Percentiles rank a stretch among this genome's conserved stretches.
Evolutionary conservation across 2,113 vertebrate genomes (phyloP).

Genomic region (Chloropsis cyanopogon): DNA sequence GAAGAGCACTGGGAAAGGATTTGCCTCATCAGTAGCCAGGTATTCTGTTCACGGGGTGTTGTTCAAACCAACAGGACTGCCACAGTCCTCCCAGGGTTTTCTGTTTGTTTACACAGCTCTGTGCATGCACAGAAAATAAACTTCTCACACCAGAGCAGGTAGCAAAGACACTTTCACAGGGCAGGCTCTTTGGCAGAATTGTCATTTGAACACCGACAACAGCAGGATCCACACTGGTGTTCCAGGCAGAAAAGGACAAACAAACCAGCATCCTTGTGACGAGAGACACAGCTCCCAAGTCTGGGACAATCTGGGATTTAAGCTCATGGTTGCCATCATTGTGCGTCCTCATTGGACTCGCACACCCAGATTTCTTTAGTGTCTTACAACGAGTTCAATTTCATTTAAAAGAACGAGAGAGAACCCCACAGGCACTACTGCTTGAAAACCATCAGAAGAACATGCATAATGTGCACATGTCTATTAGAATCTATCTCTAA

Average conservation of each 20-base stretch:
- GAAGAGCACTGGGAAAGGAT: not conserved
- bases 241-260: not conserved
- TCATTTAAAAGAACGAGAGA: not conserved
- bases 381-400: not conserved
- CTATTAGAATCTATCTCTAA: not conserved
- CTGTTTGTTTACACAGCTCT: not conserved
- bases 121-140: not conserved
- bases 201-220: not conserved
- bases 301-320: not conserved
- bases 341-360: not conserved
- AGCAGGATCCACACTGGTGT: not conserved
- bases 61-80: not conserved
- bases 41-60: not conserved
- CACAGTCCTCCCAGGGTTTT: not conserved
- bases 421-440: not conserved
- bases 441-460: not conserved
- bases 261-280: not conserved
- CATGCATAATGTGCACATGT: fast-evolving
- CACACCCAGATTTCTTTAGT: not conserved
- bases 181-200: not conserved
- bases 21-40: not conserved
- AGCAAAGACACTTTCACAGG: not conserved
- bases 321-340: not conserved
- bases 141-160: not conserved
- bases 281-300: not conserved